Evolutionary conservation across 2,888 invertebrate genomes (phyloP).

Genomic region (Oscheius sp.): DNA sequence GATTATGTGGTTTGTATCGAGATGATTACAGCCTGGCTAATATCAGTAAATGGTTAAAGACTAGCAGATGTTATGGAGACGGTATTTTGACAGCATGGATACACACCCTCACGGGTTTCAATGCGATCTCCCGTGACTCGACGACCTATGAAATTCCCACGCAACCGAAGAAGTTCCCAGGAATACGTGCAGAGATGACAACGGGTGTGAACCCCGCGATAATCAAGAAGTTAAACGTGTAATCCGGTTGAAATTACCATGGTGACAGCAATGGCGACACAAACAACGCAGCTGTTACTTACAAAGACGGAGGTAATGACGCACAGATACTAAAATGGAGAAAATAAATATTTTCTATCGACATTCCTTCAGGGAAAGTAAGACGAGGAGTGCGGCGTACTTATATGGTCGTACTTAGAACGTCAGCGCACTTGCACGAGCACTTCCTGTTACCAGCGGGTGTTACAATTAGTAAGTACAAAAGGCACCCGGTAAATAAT

Average conservation of each 20-base stretch:
- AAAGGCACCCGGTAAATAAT: too few relatives aligned
- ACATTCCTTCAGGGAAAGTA: too few relatives aligned
- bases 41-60: too few relatives aligned
- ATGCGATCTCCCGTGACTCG: too few relatives aligned
- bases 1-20: too few relatives aligned
- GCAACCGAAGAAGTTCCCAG: not conserved
- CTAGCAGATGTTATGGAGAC: too few relatives aligned
- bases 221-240: constrained; percentile 12
- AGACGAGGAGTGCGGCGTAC: too few relatives aligned
- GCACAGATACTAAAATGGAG: not conserved
- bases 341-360: not conserved
- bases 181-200: not conserved
- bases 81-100: not conserved
- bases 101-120: not conserved
- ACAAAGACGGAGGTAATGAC: not conserved
- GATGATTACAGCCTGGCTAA: too few relatives aligned
- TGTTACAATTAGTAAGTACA: too few relatives aligned
- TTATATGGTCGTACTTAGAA: too few relatives aligned
- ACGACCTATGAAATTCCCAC: not conserved
- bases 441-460: too few relatives aligned
- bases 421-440: too few relatives aligned
- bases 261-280: constrained; percentile 12
- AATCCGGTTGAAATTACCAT: constrained; percentile 27
- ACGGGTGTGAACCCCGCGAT: not conserved
- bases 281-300: constrained; percentile 13